These are phyloP conservation scores for Aspidiotus destructor DNA, from an alignment of 2,888 invertebrate species.

Conservation along the genomic window DNA sequence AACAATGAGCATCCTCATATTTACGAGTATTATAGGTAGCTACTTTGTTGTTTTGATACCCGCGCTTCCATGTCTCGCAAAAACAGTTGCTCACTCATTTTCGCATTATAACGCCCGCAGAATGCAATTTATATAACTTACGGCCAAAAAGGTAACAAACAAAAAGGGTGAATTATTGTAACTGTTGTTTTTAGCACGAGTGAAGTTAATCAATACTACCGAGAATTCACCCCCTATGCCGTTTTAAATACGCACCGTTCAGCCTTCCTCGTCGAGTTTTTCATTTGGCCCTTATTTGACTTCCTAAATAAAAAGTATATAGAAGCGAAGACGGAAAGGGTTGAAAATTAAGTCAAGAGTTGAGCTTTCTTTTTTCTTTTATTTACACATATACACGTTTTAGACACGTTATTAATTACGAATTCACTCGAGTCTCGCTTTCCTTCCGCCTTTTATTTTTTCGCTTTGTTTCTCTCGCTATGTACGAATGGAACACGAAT, in stretches of 20 bases:
- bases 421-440: conserved; percentile 27
- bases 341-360: conserved; percentile 33
- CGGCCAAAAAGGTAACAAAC: neutral
- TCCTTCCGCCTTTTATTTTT: conserved; percentile 6
- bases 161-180: conserved; percentile 25
- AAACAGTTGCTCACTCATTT: too few relatives aligned
- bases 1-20: neutral
- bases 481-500: neutral
- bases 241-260: conserved; percentile 29
- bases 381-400: conserved; percentile 26
- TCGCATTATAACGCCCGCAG: too few relatives aligned
- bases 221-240: conserved; percentile 23
- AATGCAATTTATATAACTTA: too few relatives aligned
- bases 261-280: conserved; percentile 29
- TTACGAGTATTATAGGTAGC: too few relatives aligned
- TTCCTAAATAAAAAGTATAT: conserved; percentile 24
- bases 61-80: too few relatives aligned
- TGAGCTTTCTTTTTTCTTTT: conserved; percentile 20
- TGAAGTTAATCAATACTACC: conserved; percentile 31
- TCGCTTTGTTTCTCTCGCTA: conserved; percentile 10
- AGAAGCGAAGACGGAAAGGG: conserved; percentile 22
- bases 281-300: conserved; percentile 31
- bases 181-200: conserved; percentile 32
- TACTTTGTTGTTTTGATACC: too few relatives aligned
- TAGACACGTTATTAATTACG: conserved; percentile 32